Evolutionary conservation across 2,797 vertebrate species (phyloP).

Genomic region (Pangasius djambal): DNA sequence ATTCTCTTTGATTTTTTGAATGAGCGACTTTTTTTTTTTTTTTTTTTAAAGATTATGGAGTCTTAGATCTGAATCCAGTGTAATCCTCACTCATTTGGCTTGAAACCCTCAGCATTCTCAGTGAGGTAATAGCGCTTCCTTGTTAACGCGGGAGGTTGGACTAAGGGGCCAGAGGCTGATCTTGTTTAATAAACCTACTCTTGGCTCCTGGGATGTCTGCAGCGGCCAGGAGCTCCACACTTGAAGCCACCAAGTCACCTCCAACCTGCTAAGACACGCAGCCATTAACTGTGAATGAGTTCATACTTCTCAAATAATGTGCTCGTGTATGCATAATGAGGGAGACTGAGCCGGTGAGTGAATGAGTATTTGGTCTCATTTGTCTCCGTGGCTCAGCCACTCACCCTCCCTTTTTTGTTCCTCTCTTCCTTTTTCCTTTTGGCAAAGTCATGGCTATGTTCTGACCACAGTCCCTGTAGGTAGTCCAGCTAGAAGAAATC

Average conservation of each 20-base stretch:
- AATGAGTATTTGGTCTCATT: slow-evolving; percentile 69
- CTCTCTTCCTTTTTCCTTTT: slow-evolving; percentile 58
- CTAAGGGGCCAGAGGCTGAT: slow-evolving; percentile 36
- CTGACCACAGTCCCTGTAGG: slow-evolving; percentile 58
- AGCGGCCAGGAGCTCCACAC: slow-evolving; percentile 22
- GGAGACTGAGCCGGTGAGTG: slow-evolving; percentile 37
- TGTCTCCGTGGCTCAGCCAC: slow-evolving; percentile 62
- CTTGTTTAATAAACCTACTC: slow-evolving; percentile 46
- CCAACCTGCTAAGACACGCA: slow-evolving; percentile 24
- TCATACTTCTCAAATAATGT: slow-evolving; percentile 51
- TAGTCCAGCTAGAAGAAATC: slow-evolving; percentile 32
- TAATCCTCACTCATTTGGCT: slow-evolving; percentile 50
- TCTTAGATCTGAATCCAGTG: slow-evolving; percentile 22
- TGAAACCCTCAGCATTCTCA: slow-evolving; percentile 37
- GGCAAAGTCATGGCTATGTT: slow-evolving; percentile 73
- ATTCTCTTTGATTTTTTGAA: neutral
- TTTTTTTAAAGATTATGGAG: slow-evolving; percentile 26
- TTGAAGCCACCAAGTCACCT: slow-evolving; percentile 49
- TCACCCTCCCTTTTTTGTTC: slow-evolving; percentile 49
- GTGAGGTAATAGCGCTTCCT: slow-evolving; percentile 37
- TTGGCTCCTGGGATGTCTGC: slow-evolving; percentile 13
- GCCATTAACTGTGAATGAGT: slow-evolving; percentile 53
- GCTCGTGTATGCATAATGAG: slow-evolving; percentile 40
- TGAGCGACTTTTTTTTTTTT: too few species aligned
- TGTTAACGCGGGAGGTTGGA: slow-evolving; percentile 25